A percentile compares a stretch with the other conserved stretches of the same genome.
These are phyloP conservation scores for Manis pentadactyla DNA, from an alignment of 2,797 vertebrate genomes.

Conservation along the genomic window DNA sequence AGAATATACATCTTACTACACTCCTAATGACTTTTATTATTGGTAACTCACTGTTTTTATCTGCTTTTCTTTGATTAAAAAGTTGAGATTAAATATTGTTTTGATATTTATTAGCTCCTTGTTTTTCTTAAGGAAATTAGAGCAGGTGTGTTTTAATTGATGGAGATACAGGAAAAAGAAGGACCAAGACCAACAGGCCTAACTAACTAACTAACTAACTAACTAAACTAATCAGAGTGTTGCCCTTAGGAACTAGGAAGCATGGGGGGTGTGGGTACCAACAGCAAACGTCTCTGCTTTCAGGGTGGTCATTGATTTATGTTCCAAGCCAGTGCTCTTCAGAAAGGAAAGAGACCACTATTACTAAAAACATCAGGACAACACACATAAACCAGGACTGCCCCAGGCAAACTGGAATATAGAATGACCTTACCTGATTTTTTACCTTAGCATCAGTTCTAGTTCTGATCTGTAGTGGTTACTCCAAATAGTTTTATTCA, in stretches of 20 bases:
- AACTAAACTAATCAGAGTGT: not conserved
- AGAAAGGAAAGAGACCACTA: not conserved
- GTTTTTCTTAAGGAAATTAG: slow-evolving; percentile 9
- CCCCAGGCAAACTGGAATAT: not conserved
- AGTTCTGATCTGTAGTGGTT: not conserved
- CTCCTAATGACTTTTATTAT: not conserved
- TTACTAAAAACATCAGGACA: not conserved
- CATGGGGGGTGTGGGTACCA: not conserved
- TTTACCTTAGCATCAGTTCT: not conserved
- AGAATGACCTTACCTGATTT: not conserved
- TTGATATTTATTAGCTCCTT: not conserved
- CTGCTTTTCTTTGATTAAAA: slow-evolving; percentile 38
- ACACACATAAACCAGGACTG: not conserved
- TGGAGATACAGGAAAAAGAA: not conserved
- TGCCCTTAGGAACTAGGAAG: not conserved
- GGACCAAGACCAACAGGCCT: not conserved
- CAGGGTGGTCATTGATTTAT: not conserved
- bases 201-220: not conserved
- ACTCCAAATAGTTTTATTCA: not conserved
- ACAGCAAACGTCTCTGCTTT: not conserved
- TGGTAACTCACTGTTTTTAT: not conserved
- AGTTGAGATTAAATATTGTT: not conserved
- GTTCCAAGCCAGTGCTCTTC: not conserved
- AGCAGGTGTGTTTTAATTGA: not conserved
- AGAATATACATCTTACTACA: not conserved